Conservation (phyloP, 2,888 invertebrate genomes). For the Eupithecia vulgata region DNA sequence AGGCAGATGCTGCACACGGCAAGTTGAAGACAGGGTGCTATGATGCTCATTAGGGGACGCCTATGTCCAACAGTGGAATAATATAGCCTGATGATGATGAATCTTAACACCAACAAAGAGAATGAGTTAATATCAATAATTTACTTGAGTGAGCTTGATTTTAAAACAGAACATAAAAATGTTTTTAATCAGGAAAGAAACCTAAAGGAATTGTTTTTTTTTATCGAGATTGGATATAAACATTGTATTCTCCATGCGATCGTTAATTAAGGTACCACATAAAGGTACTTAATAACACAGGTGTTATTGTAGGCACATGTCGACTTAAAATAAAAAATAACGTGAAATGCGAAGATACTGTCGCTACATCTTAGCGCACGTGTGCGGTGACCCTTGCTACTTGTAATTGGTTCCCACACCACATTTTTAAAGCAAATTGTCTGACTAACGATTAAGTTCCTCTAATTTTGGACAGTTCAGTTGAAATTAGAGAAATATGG, state of each 20-base stretch:
- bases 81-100: too few relatives aligned
- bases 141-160: not conserved
- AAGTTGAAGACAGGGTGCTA: too few relatives aligned
- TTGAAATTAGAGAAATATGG: slow-evolving; percentile 80
- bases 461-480: slow-evolving; percentile 79
- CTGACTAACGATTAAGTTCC: slow-evolving; percentile 68
- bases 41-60: too few relatives aligned
- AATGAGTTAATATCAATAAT: not conserved
- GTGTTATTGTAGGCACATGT: not conserved
- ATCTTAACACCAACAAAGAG: too few relatives aligned
- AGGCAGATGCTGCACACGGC: too few relatives aligned
- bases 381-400: slow-evolving; percentile 50
- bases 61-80: too few relatives aligned
- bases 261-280: too few relatives aligned
- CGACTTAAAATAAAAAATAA: not conserved
- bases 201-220: too few relatives aligned
- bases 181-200: too few relatives aligned
- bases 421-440: slow-evolving; percentile 74
- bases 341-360: slow-evolving; percentile 1
- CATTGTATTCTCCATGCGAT: too few relatives aligned
- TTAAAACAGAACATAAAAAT: not conserved
- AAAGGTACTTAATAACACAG: not conserved
- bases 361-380: slow-evolving; percentile 21
- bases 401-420: slow-evolving; percentile 72
- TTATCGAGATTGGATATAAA: too few relatives aligned